phyloP scores from a whole-genome alignment of 2,797 vertebrate species.

The Halcyon leucocephala region DNA sequence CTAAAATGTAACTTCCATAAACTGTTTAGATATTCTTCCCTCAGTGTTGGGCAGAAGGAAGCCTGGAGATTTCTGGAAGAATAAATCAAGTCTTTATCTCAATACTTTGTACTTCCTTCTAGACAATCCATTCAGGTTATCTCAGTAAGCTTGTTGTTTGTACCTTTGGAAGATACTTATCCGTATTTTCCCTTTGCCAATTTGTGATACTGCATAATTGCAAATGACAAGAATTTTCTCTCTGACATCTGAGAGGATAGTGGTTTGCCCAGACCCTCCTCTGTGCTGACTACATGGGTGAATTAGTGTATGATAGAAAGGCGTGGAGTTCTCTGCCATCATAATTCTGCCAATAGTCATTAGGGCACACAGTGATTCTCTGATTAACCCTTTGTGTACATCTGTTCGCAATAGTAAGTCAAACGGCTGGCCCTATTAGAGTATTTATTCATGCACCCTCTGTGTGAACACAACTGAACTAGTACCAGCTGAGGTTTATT shows the following conservation, averaged over 20 bases:
- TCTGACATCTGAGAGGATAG: not conserved
- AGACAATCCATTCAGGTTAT: not conserved
- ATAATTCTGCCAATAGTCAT: not conserved
- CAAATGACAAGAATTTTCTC: not conserved
- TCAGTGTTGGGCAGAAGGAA: not conserved
- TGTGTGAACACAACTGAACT: not conserved
- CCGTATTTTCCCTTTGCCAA: not conserved
- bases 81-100: not conserved
- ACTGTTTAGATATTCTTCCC: not conserved
- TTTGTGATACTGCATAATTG: not conserved
- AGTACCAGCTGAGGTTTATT: not conserved
- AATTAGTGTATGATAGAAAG: not conserved
- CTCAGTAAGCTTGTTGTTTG: not conserved
- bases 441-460: not conserved
- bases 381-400: not conserved
- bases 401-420: not conserved
- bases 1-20: not conserved
- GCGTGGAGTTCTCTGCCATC: not conserved
- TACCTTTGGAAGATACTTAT: not conserved
- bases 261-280: not conserved
- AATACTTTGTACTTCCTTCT: not conserved
- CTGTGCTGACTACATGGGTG: not conserved
- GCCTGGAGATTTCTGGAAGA: conserved; percentile 6
- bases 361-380: not conserved
- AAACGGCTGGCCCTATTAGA: not conserved